Conservation (phyloP, 2,797 vertebrate species). For the Ptychadena robeensis region DNA sequence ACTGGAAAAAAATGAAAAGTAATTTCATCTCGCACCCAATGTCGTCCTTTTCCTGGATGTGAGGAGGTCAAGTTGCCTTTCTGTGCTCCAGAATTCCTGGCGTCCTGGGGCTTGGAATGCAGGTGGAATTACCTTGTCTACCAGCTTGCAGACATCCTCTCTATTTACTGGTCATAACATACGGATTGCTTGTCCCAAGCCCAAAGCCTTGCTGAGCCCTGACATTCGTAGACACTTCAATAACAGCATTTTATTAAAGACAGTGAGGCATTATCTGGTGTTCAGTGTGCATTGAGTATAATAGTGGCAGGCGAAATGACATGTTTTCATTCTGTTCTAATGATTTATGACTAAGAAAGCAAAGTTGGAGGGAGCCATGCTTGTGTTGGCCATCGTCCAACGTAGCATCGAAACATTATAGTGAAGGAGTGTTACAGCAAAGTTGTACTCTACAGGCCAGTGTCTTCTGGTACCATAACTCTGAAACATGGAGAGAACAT, state of each 20-base stretch:
- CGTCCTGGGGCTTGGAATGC: constrained; percentile 3
- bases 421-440: constrained; percentile 64
- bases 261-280: constrained; percentile 17
- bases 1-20: not conserved
- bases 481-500: constrained; percentile 4
- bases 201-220: constrained; percentile 39
- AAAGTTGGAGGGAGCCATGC: constrained; percentile 58
- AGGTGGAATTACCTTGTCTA: constrained; percentile 31
- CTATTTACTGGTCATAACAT: constrained; percentile 13
- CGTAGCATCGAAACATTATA: constrained; percentile 62
- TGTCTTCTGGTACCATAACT: constrained; percentile 25
- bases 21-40: not conserved
- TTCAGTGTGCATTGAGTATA: constrained; percentile 43
- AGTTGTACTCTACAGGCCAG: constrained; percentile 38
- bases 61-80: not conserved
- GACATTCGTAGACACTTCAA: constrained; percentile 40
- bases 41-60: not conserved
- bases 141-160: not conserved
- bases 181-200: constrained; percentile 24
- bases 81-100: not conserved
- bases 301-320: constrained; percentile 47
- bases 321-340: constrained; percentile 62
- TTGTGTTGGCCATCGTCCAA: constrained; percentile 63
- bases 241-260: constrained; percentile 38
- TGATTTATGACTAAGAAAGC: constrained; percentile 65